A percentile compares a stretch with the other conserved stretches of the same genome.
phyloP scores from a whole-genome alignment of 2,888 invertebrate species.

The Eristalinus aeneus region DNA sequence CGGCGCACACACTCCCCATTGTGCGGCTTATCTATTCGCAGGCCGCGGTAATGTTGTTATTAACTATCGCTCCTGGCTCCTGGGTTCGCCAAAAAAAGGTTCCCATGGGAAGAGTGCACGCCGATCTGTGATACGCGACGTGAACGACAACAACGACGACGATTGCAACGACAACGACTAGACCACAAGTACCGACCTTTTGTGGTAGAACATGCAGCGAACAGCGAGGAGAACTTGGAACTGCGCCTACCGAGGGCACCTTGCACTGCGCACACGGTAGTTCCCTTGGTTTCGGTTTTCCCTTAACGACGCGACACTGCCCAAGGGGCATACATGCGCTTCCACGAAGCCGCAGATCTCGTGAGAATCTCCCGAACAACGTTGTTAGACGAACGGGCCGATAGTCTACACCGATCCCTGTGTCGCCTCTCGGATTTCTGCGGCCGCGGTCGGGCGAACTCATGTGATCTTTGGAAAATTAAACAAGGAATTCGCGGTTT shows the following conservation, averaged over 20 bases:
- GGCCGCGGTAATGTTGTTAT: slow-evolving; percentile 59
- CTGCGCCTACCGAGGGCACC: slow-evolving; percentile 50
- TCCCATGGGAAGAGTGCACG: slow-evolving; percentile 58
- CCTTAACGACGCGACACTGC: slow-evolving; percentile 32
- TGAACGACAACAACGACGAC: background rate
- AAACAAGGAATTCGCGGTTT: slow-evolving; percentile 60
- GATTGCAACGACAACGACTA: background rate
- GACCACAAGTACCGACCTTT: slow-evolving; percentile 68
- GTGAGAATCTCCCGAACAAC: slow-evolving; percentile 57
- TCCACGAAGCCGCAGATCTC: slow-evolving; percentile 66
- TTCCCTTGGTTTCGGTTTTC: slow-evolving; percentile 27
- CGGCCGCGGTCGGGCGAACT: background rate
- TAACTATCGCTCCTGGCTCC: slow-evolving; percentile 50
- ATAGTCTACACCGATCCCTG: background rate
- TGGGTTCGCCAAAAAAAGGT: slow-evolving; percentile 25
- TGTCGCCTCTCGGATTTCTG: background rate
- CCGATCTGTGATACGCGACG: slow-evolving; percentile 53
- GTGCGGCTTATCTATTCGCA: slow-evolving; percentile 55
- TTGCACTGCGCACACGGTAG: slow-evolving; percentile 48
- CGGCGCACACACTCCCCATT: slow-evolving; percentile 55
- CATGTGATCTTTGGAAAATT: slow-evolving; percentile 58
- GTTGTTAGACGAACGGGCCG: slow-evolving; percentile 35
- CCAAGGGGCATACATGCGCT: slow-evolving; percentile 27
- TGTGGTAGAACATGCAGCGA: slow-evolving; percentile 44
- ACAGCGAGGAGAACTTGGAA: slow-evolving; percentile 5